phyloP scores from a whole-genome alignment of 2,797 vertebrate species.

The Oophaga sylvatica region DNA sequence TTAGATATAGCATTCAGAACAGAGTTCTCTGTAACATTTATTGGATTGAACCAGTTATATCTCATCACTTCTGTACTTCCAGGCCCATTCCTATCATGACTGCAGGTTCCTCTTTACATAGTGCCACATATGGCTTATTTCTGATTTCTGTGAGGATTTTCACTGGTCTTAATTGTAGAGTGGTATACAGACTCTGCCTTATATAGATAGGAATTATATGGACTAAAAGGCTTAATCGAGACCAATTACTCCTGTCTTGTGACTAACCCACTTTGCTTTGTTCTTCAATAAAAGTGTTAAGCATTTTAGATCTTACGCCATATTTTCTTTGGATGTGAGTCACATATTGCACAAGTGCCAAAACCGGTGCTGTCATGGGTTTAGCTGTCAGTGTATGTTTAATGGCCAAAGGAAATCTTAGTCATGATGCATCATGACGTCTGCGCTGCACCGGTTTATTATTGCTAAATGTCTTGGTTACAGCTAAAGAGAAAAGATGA shows the following conservation, averaged over 20 bases:
- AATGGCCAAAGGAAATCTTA: slow-evolving; percentile 58
- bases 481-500: slow-evolving; percentile 54
- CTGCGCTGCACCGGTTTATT: slow-evolving; percentile 53
- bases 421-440: slow-evolving; percentile 60
- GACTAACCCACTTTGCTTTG: slow-evolving; percentile 54
- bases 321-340: slow-evolving; percentile 57
- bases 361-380: slow-evolving; percentile 48
- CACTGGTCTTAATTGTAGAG: slow-evolving; percentile 3
- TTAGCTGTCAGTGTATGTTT: slow-evolving; percentile 59
- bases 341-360: slow-evolving; percentile 55
- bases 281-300: slow-evolving; percentile 57
- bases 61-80: background rate
- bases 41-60: background rate
- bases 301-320: slow-evolving; percentile 56
- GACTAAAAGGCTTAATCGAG: slow-evolving; percentile 40
- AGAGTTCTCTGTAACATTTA: background rate
- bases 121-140: slow-evolving; percentile 14
- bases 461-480: slow-evolving; percentile 58
- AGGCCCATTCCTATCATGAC: too few relatives aligned
- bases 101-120: background rate
- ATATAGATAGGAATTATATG: slow-evolving; percentile 42
- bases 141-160: slow-evolving; percentile 17
- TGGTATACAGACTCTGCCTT: slow-evolving; percentile 12
- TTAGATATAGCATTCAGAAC: background rate
- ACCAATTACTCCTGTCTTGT: slow-evolving; percentile 42